Evolutionary conservation across 1,140 invertebrate genomes (phyloP).

Genomic region (Lithobius niger): DNA sequence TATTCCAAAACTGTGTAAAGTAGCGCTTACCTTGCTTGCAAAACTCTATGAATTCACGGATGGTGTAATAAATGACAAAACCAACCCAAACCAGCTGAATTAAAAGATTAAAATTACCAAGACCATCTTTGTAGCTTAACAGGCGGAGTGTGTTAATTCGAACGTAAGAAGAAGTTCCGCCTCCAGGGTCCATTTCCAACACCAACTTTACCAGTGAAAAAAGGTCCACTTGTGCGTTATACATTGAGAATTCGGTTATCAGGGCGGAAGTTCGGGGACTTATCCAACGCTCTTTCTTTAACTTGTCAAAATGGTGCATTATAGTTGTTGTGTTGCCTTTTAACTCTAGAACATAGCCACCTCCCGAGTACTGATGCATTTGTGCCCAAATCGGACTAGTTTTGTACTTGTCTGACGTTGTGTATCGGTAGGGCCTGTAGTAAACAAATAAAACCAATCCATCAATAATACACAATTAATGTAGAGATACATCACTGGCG

Average conservation of each 20-base stretch:
- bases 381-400: neutral
- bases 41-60: neutral
- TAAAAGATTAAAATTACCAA: neutral
- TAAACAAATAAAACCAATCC: too few relatives aligned
- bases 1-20: neutral
- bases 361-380: neutral
- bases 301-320: neutral
- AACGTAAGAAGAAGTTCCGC: neutral
- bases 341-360: neutral
- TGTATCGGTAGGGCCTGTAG: neutral
- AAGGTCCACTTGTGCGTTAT: neutral
- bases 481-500: too few relatives aligned
- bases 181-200: neutral
- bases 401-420: neutral
- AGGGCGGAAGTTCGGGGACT: neutral
- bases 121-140: neutral
- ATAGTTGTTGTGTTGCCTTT: neutral
- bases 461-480: too few relatives aligned
- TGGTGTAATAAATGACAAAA: neutral
- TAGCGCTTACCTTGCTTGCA: neutral
- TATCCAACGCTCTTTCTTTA: neutral
- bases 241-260: neutral
- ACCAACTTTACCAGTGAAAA: neutral
- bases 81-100: neutral
- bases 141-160: neutral